phyloP scores from a whole-genome alignment of 2,113 vertebrate genomes.

The Hippoglossus stenolepis region DNA sequence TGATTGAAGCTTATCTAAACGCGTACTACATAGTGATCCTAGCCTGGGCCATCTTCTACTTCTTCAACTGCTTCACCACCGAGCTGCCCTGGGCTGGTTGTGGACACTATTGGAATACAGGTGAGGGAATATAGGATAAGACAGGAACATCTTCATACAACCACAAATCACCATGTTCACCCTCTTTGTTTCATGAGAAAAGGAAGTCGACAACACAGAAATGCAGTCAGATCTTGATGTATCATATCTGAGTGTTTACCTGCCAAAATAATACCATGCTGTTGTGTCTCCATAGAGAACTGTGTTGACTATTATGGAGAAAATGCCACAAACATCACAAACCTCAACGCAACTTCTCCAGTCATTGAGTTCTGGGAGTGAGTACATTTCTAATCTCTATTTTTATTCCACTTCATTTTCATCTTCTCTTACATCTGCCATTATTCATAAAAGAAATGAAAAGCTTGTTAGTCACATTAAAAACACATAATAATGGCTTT shows the following conservation, averaged over 20 bases:
- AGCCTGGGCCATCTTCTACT: conserved; percentile 98
- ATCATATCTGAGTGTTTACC: background rate
- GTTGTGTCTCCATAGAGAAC: conserved; percentile 84
- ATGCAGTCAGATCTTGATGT: background rate
- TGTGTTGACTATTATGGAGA: conserved; percentile 94
- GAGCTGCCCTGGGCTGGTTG: conserved; percentile 97
- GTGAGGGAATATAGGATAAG: conserved; percentile 72
- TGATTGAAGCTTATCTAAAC: conserved; percentile 96
- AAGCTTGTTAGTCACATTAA: conserved; percentile 5
- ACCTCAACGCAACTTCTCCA: conserved; percentile 93
- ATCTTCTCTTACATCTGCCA: background rate
- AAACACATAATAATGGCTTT: background rate
- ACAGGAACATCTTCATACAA: no score
- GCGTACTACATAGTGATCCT: conserved; percentile 98
- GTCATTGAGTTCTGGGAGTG: conserved; percentile 99
- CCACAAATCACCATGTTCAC: background rate
- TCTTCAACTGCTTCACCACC: conserved; percentile 97
- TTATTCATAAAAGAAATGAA: background rate
- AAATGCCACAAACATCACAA: conserved; percentile 92
- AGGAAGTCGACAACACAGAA: background rate
- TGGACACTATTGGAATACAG: conserved; percentile 98
- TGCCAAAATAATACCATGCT: background rate
- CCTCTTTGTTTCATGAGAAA: background rate
- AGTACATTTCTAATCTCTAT: conserved; percentile 78
- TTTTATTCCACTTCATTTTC: background rate